Conservation (phyloP, 2,888 invertebrate species). For the Molanna angustata region DNA sequence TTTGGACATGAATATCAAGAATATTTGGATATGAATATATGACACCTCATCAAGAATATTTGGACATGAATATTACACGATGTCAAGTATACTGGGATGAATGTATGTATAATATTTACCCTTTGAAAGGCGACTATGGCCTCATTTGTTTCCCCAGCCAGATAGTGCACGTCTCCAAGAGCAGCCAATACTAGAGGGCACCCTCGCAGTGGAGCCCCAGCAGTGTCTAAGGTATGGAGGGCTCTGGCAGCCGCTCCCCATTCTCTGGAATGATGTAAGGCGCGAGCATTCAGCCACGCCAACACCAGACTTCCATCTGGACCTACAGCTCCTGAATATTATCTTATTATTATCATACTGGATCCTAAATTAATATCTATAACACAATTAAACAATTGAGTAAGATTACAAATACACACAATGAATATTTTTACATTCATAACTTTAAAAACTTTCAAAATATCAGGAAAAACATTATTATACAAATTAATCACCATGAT, state of each 20-base stretch:
- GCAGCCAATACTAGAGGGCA: slow-evolving; percentile 59
- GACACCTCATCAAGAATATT: no score
- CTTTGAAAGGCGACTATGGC: slow-evolving; percentile 57
- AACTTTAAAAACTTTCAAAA: not conserved
- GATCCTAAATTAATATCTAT: no score
- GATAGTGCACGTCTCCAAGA: slow-evolving; percentile 71
- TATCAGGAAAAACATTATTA: no score
- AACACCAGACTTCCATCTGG: slow-evolving; percentile 52
- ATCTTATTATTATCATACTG: no score
- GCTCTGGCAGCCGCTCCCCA: slow-evolving; percentile 65
- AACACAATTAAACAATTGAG: no score
- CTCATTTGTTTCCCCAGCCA: slow-evolving; percentile 65
- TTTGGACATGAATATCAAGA: no score
- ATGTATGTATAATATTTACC: no score
- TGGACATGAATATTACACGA: no score
- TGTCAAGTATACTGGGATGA: no score
- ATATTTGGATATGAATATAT: no score
- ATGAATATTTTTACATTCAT: not conserved
- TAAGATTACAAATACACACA: no score
- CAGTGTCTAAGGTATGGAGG: slow-evolving; percentile 64
- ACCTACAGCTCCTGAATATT: slow-evolving; percentile 36
- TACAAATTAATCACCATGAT: no score
- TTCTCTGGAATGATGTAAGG: slow-evolving; percentile 64
- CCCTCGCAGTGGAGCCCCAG: slow-evolving; percentile 34
- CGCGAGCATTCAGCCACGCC: slow-evolving; percentile 63